Percentiles rank a stretch among this genome's conserved stretches.
Evolutionary conservation across 2,113 vertebrate species (phyloP).

Genomic region (Cercopithecus mona): DNA sequence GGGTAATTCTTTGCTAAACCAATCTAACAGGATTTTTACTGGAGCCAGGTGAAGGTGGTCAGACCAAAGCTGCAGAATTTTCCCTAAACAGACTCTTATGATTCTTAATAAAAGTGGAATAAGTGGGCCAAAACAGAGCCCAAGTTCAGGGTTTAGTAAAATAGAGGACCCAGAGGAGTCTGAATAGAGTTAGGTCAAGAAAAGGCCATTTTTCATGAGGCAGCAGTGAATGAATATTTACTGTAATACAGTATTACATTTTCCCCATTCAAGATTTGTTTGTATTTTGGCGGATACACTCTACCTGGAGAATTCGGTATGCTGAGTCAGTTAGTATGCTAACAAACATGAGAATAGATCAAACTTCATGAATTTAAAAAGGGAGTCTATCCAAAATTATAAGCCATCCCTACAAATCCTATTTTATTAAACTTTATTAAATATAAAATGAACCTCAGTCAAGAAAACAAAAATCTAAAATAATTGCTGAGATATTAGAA

Average conservation of each 20-base stretch:
- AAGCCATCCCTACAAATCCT: background rate
- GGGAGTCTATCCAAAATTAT: background rate
- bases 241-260: background rate
- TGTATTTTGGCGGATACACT: background rate
- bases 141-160: background rate
- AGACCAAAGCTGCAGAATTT: background rate
- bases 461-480: background rate
- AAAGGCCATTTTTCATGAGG: background rate
- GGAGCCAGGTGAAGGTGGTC: background rate
- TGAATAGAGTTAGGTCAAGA: background rate
- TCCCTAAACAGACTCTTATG: background rate
- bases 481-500: background rate
- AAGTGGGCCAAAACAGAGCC: background rate
- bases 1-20: background rate
- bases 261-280: background rate
- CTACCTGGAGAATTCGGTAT: background rate
- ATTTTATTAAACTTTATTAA: background rate
- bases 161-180: background rate
- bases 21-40: background rate
- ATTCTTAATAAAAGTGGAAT: background rate
- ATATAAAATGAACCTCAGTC: background rate
- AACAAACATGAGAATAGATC: background rate
- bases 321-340: background rate
- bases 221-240: background rate
- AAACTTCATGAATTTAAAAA: constrained; percentile 1